Evolutionary conservation across 2,113 vertebrate species (phyloP).

Genomic region (Solea solea): DNA sequence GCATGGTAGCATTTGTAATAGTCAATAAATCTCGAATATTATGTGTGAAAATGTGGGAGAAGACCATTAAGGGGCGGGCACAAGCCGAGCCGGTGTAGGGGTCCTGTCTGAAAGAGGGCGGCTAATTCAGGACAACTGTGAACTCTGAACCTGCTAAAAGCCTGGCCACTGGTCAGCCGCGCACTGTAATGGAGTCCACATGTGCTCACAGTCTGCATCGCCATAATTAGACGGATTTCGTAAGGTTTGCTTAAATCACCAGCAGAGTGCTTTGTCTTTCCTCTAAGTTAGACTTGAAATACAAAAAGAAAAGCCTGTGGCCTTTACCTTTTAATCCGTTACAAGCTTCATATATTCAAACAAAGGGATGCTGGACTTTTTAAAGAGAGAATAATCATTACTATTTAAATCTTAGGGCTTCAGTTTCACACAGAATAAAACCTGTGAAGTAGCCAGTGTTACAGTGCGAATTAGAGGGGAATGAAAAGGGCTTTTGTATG

Average conservation of each 20-base stretch:
- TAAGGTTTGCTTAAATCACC: constrained; percentile 80
- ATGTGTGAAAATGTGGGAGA: constrained; percentile 95
- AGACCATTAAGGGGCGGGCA: constrained; percentile 92
- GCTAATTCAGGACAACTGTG: constrained; percentile 98
- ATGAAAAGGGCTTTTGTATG: constrained; percentile 47
- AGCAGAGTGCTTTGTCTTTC: constrained; percentile 60
- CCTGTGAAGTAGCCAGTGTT: constrained; percentile 52
- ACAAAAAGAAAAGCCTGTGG: constrained; percentile 41
- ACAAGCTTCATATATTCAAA: constrained; percentile 60
- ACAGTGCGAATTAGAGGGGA: constrained; percentile 53
- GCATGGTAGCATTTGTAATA: constrained; percentile 93
- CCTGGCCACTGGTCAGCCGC: constrained; percentile 87
- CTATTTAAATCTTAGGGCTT: constrained; percentile 39
- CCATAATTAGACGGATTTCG: constrained; percentile 78
- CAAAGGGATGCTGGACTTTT: constrained; percentile 45
- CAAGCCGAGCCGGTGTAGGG: constrained; percentile 85
- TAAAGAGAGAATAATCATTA: constrained; percentile 53
- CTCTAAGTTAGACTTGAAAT: constrained; percentile 47
- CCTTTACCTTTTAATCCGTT: constrained; percentile 63
- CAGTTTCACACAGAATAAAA: constrained; percentile 54
- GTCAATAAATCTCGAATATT: constrained; percentile 99
- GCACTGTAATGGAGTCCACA: constrained; percentile 88
- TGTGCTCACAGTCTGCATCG: constrained; percentile 82
- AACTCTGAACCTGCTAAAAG: constrained; percentile 91
- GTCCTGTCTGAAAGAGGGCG: constrained; percentile 86